Base-by-base conservation (phyloP, 2,797 vertebrate species). In the Sternotherus odoratus region DNA sequence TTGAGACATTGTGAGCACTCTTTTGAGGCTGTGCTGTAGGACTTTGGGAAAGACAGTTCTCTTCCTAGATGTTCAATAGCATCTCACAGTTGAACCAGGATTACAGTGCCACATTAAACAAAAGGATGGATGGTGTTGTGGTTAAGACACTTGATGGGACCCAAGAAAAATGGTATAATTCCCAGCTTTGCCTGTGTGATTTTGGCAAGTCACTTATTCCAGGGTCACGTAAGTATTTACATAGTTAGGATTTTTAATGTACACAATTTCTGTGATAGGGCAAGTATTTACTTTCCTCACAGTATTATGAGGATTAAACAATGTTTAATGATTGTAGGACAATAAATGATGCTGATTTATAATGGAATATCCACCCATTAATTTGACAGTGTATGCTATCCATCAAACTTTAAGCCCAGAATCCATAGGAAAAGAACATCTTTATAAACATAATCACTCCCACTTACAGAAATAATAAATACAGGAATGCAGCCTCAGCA, bases 131-230 rank as follows among this genome's bases (percentile, higher is more conserved):
- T 21, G 4, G 60, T 66, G 17, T 36, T 66, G 33, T 66, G 60
- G 5, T 66, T 36, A 66, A 36, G 17, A 19, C 63, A 36, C 63
- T 36, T 36, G n/a, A 36, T 19, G 19, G n/a, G 87, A 48, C 21
- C 72, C 2, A 3, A 10, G 5, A 74, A 28, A 48, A 30, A 36
- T 1, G 1, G 24, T 56, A 11, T 36, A 0, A 0, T 28, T 39
- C 21, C 50, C 53, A 19, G 6, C 46, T 48, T 13, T 85, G 56
- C 74, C 43, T 54, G 53, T 63, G n/a, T 24, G 13, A 46, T 28
- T 85, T 46, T n/a, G 2, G 26, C 78, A 9, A 1, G 15, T 66
- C n/a, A n/a, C 48, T 24, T 72, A 53, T 24, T 53, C 36, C n/a
- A 19, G 33, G 26, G 43, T 36, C 56, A 60, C 74, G 1, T 0